These are phyloP conservation scores for Spea multiplicata DNA, from an alignment of 2,113 vertebrate species.

Conservation along the genomic window DNA sequence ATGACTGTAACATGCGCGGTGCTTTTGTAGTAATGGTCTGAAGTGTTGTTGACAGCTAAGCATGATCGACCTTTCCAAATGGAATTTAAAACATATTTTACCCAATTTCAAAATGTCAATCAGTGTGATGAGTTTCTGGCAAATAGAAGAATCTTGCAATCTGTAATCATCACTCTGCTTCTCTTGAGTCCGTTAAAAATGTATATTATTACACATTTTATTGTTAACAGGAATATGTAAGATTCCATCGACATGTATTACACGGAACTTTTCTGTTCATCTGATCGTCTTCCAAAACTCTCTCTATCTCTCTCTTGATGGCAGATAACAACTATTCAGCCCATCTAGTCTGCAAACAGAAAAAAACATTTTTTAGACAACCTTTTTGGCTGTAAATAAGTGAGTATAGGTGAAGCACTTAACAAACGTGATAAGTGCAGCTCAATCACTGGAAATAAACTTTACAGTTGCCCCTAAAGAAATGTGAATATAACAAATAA, in stretches of 20 bases:
- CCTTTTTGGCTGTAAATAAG: no score
- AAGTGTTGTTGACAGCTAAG: constrained; percentile 18
- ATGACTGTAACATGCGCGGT: constrained; percentile 9
- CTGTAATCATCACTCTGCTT: constrained; percentile 34
- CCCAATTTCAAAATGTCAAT: constrained; percentile 47
- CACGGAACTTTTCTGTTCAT: no score
- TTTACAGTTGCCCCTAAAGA: no score
- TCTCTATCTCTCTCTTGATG: no score
- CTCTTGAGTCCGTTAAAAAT: constrained; percentile 1
- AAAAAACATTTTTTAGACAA: no score
- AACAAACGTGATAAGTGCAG: no score
- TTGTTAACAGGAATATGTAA: constrained; percentile 14
- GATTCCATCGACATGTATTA: background rate
- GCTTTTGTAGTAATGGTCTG: constrained; percentile 8
- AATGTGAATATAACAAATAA: no score
- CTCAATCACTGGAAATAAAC: no score
- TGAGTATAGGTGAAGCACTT: no score
- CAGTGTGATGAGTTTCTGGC: constrained; percentile 21
- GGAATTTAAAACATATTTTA: constrained; percentile 50
- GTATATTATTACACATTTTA: background rate
- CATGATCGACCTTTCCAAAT: background rate
- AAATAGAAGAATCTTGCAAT: constrained; percentile 49
- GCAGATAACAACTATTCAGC: no score
- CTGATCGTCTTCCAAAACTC: no score
- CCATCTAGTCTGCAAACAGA: no score